Evolutionary conservation across 2,113 vertebrate genomes (phyloP).

Genomic region (Melozone crissalis): DNA sequence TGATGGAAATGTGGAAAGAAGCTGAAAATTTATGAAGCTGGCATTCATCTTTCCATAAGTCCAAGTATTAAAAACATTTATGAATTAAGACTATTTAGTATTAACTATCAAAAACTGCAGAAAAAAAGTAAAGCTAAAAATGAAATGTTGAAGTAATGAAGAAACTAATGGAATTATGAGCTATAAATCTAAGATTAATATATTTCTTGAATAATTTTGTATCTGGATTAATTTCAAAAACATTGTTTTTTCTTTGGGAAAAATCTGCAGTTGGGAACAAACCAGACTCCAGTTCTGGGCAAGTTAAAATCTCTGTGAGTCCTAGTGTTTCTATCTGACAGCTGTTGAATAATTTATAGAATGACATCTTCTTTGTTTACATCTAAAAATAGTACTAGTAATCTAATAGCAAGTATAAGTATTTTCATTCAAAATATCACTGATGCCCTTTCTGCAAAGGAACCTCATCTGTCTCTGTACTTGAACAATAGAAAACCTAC

Average conservation of each 20-base stretch:
- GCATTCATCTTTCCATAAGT: background rate
- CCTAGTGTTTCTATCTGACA: background rate
- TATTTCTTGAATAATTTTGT: background rate
- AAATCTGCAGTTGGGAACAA: background rate
- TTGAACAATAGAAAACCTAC: background rate
- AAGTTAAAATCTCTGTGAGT: background rate
- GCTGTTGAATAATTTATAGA: constrained; percentile 4
- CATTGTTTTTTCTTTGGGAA: background rate
- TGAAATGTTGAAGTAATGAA: background rate
- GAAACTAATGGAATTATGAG: background rate
- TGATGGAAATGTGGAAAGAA: background rate
- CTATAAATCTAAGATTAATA: background rate
- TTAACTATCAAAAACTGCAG: background rate
- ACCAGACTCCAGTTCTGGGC: background rate
- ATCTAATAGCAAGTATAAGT: background rate
- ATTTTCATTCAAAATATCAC: background rate
- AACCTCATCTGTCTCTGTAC: background rate
- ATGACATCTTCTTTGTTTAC: background rate
- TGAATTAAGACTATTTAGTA: background rate
- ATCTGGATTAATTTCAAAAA: background rate
- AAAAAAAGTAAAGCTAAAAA: background rate
- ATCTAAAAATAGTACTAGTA: background rate
- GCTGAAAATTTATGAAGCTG: background rate
- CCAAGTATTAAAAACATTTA: background rate
- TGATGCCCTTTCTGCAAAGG: background rate